phyloP scores from a whole-genome alignment of 2,888 invertebrate species.

The Alloscopus bannaensis region DNA sequence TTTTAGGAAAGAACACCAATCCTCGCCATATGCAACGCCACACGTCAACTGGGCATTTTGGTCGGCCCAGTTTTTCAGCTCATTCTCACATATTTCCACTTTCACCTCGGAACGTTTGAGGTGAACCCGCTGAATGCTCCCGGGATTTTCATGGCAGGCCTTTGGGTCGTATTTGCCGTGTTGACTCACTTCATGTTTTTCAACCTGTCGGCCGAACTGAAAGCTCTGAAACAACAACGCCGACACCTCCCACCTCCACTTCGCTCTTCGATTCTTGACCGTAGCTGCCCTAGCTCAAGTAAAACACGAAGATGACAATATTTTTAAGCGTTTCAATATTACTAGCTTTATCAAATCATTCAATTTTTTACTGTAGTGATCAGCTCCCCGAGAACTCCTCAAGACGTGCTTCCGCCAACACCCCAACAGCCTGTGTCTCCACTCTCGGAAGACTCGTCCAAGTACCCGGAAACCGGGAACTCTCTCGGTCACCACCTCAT shows the following conservation, averaged over 20 bases:
- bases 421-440: conserved; percentile 7
- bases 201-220: conserved; percentile 67
- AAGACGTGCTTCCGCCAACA: conserved; percentile 1
- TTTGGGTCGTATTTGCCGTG: conserved; percentile 74
- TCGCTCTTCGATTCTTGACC: too few relatives aligned
- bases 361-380: conserved; percentile 19
- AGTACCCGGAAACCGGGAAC: conserved; percentile 32
- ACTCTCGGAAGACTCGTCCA: conserved; percentile 12
- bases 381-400: conserved; percentile 27
- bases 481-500: conserved; percentile 44
- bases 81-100: conserved; percentile 71
- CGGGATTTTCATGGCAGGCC: conserved; percentile 75
- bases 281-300: conserved; percentile 20
- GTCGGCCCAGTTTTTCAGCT: conserved; percentile 76
- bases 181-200: conserved; percentile 68
- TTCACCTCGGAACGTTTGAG: conserved; percentile 74
- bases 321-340: not conserved
- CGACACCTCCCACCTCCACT: not conserved
- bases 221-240: conserved; percentile 43
- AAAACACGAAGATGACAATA: not conserved
- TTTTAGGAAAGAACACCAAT: conserved; percentile 75
- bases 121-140: conserved; percentile 76
- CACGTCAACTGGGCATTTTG: conserved; percentile 76
- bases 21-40: conserved; percentile 75
- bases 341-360: too few relatives aligned